phyloP scores from a whole-genome alignment of 2,797 vertebrate species.

The Macropus fuliginosus region DNA sequence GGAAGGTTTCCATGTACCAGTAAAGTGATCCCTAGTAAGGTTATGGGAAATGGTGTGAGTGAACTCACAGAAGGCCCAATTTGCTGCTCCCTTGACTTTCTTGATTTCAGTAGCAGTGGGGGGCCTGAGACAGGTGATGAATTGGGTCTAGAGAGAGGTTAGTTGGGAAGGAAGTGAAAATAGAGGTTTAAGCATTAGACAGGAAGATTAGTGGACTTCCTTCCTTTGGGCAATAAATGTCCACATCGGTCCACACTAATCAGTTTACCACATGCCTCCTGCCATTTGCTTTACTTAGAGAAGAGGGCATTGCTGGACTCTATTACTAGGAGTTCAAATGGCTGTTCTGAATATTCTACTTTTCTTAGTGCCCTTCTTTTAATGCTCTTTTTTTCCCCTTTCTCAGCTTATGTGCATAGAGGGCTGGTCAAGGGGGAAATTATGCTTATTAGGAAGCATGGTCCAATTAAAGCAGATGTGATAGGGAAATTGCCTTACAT shows the following conservation, averaged over 20 bases:
- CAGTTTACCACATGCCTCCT: constrained; percentile 75
- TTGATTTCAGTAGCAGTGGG: constrained; percentile 63
- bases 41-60: background rate
- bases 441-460: constrained; percentile 70
- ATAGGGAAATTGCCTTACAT: constrained; percentile 80
- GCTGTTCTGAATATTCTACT: constrained; percentile 58
- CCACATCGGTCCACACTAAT: constrained; percentile 75
- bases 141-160: constrained; percentile 74
- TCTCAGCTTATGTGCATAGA: constrained; percentile 56
- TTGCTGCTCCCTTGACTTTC: constrained; percentile 45
- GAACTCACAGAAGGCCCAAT: constrained; percentile 13
- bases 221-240: constrained; percentile 73
- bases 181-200: constrained; percentile 64
- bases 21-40: background rate
- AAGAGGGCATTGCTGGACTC: constrained; percentile 66
- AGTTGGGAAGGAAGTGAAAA: constrained; percentile 79
- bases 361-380: constrained; percentile 65
- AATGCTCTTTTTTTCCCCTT: constrained; percentile 57
- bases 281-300: constrained; percentile 70
- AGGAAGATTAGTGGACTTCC: constrained; percentile 76
- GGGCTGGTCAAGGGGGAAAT: constrained; percentile 70
- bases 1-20: background rate
- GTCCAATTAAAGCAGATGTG: constrained; percentile 65
- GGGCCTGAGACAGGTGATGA: constrained; percentile 70
- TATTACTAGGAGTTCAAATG: constrained; percentile 61